Conservation (phyloP, 2,797 vertebrate genomes). For the Hydrophis major region DNA sequence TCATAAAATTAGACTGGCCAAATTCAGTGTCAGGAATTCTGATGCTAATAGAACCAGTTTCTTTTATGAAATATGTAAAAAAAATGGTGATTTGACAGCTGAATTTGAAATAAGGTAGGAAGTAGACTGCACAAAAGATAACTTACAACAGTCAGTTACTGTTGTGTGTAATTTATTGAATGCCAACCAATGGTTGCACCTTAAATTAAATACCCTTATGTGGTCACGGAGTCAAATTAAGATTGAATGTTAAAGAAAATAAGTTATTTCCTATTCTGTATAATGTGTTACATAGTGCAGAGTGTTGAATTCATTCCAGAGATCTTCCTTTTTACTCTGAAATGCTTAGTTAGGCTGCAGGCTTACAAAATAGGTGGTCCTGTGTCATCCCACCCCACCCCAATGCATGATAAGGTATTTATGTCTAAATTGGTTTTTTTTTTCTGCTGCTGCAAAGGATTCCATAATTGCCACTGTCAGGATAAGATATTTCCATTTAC, state of each 20-base stretch:
- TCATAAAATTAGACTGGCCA: constrained; percentile 48
- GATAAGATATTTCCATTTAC: constrained; percentile 54
- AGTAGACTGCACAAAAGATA: constrained; percentile 53
- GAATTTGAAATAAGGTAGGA: constrained; percentile 56
- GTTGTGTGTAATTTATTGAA: constrained; percentile 65
- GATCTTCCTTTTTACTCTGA: constrained; percentile 46
- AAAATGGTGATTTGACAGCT: constrained; percentile 50
- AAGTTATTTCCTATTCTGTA: constrained; percentile 58
- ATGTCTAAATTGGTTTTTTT: constrained; percentile 58
- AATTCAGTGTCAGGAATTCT: constrained; percentile 39
- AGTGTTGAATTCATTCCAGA: constrained; percentile 55
- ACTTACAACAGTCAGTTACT: constrained; percentile 58
- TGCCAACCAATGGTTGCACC: constrained; percentile 69
- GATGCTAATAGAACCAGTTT: constrained; percentile 60
- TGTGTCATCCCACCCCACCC: constrained; percentile 48
- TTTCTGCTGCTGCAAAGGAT: constrained; percentile 38
- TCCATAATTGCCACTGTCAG: constrained; percentile 49
- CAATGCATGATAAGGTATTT: constrained; percentile 59
- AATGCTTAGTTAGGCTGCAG: constrained; percentile 44
- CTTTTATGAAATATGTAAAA: constrained; percentile 57
- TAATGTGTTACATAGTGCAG: constrained; percentile 48
- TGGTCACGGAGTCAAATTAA: constrained; percentile 60
- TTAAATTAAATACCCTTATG: constrained; percentile 57
- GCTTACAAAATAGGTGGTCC: constrained; percentile 44
- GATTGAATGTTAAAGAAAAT: constrained; percentile 61